Conservation (phyloP, 2,797 vertebrate genomes). For the Lates japonicus region DNA sequence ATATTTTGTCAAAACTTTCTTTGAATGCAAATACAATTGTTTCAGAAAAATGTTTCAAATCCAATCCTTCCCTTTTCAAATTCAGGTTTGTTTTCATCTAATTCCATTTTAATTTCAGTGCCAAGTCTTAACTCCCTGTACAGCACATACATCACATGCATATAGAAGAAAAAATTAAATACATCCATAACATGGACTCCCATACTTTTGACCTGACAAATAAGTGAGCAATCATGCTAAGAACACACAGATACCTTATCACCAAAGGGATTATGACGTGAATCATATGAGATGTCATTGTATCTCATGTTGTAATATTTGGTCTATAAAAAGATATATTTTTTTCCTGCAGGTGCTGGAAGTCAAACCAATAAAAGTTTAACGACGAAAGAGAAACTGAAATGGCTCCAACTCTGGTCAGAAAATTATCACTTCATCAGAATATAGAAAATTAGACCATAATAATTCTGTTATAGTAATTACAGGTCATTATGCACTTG, state of each 20-base stretch:
- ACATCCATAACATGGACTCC: no score
- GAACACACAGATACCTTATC: not conserved
- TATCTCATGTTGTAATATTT: not conserved
- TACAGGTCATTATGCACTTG: not conserved
- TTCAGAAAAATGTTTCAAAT: no score
- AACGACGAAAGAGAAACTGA: not conserved
- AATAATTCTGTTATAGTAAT: not conserved
- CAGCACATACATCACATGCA: no score
- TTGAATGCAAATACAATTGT: no score
- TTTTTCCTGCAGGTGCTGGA: constrained; percentile 27
- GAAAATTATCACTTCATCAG: not conserved
- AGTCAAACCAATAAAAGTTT: not conserved
- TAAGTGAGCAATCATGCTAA: no score
- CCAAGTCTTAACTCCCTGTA: no score
- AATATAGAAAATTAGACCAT: not conserved
- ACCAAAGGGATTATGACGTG: no score
- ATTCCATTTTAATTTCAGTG: no score
- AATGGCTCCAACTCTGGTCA: constrained; percentile 81
- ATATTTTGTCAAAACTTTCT: no score
- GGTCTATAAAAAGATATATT: not conserved
- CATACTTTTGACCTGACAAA: not conserved
- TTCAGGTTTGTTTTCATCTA: no score
- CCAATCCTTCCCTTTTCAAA: no score
- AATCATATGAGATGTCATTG: not conserved
- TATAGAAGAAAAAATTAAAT: no score